Percentiles rank a stretch among this genome's conserved stretches.
phyloP scores from a whole-genome alignment of 2,888 invertebrate species.

The Trissolcus japonicus region DNA sequence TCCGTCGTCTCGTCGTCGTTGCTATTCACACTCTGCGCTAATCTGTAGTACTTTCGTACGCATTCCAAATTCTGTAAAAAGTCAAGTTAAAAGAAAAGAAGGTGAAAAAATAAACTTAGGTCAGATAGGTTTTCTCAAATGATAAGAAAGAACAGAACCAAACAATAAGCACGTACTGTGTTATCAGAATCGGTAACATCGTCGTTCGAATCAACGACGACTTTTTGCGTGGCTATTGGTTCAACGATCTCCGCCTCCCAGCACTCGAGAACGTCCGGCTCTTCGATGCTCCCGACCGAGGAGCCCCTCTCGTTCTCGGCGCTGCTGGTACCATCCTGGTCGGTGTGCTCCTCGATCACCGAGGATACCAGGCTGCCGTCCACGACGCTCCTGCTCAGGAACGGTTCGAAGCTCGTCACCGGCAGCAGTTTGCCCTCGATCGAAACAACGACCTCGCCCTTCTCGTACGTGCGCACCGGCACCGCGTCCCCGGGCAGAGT shows the following conservation, averaged over 20 bases:
- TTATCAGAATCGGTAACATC: conserved; percentile 60
- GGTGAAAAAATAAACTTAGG: neutral
- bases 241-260: conserved; percentile 76
- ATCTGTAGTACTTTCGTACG: conserved; percentile 71
- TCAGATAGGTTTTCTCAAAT: neutral
- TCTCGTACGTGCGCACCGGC: conserved; percentile 70
- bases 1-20: conserved; percentile 45
- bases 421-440: conserved; percentile 70
- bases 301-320: conserved; percentile 54
- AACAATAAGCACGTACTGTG: conserved; percentile 44
- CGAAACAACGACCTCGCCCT: conserved; percentile 72
- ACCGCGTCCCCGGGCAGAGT: conserved; percentile 59
- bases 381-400: conserved; percentile 41
- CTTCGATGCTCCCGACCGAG: conserved; percentile 71
- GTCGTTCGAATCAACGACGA: conserved; percentile 46
- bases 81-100: neutral
- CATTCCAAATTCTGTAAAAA: conserved; percentile 61
- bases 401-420: conserved; percentile 62
- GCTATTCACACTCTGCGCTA: conserved; percentile 66
- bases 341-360: conserved; percentile 37
- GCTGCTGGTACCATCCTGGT: conserved; percentile 40
- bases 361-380: conserved; percentile 30
- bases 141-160: neutral
- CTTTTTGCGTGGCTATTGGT: conserved; percentile 65
- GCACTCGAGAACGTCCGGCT: conserved; percentile 77